Conservation (phyloP, 1,140 invertebrate species). For the Aricia agestis region DNA sequence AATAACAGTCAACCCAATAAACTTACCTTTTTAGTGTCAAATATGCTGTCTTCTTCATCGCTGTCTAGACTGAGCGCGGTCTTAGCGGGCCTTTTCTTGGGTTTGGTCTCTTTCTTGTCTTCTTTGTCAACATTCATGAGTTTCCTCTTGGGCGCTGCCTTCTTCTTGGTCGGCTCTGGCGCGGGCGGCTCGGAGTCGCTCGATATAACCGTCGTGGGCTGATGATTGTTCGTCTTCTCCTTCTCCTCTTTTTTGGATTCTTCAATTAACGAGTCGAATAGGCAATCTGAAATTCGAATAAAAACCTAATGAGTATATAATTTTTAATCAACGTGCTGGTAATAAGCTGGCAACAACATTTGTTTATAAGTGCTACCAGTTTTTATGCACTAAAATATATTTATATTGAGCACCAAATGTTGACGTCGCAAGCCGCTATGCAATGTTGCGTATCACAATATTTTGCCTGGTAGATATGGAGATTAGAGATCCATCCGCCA, state of each 20-base stretch:
- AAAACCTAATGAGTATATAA: too few species aligned
- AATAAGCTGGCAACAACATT: too few species aligned
- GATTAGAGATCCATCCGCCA: too few species aligned
- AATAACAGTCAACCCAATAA: too few species aligned
- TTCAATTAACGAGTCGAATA: conserved; percentile 74
- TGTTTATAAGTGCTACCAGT: too few species aligned
- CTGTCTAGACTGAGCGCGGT: conserved; percentile 49
- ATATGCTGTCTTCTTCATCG: conserved; percentile 70
- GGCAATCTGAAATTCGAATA: conserved; percentile 51
- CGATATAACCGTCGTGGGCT: conserved; percentile 44
- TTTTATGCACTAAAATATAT: too few species aligned
- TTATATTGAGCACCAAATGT: too few species aligned
- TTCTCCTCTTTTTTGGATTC: conserved; percentile 62
- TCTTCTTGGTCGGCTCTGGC: conserved; percentile 52
- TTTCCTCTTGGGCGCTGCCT: conserved; percentile 57
- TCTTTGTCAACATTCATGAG: conserved; percentile 47
- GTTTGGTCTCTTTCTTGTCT: conserved; percentile 39
- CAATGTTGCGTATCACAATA: too few species aligned
- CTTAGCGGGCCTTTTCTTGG: conserved; percentile 62
- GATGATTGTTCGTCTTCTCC: conserved; percentile 38
- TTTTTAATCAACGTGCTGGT: too few species aligned
- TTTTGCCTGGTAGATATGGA: too few species aligned
- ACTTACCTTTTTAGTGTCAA: conserved; percentile 67
- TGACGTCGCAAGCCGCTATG: too few species aligned
- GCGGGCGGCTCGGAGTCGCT: conserved; percentile 48